phyloP scores from a whole-genome alignment of 2,113 vertebrate species.

The Mormyrus lacerda region DNA sequence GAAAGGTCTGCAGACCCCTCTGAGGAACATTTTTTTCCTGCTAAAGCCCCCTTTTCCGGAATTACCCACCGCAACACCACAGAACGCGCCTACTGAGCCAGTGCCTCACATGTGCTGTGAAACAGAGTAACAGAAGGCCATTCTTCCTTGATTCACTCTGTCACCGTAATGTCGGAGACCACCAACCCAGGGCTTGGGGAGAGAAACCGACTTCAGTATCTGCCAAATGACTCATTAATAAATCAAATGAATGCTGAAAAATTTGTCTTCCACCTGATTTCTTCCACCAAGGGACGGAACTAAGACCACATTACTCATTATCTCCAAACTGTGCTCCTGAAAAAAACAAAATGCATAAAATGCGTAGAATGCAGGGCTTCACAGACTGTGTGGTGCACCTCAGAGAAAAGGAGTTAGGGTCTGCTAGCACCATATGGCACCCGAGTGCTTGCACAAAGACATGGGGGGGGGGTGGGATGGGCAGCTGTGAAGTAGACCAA shows the following conservation, averaged over 20 bases:
- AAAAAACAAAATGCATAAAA: background rate
- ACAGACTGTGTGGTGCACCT: background rate
- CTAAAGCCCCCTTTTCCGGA: background rate
- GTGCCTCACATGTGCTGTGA: background rate
- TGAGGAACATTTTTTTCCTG: background rate
- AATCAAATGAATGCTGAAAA: background rate
- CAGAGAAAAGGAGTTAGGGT: background rate
- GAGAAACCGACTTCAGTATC: background rate
- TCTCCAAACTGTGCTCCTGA: background rate
- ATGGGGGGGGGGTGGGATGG: background rate
- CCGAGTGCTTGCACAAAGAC: background rate
- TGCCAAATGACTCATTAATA: background rate
- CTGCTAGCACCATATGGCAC: background rate
- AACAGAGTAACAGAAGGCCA: background rate
- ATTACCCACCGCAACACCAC: background rate
- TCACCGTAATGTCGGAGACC: background rate
- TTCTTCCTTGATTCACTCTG: background rate
- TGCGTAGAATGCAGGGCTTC: background rate
- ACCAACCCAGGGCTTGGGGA: background rate
- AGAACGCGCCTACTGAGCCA: background rate
- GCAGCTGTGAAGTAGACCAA: background rate
- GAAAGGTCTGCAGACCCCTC: background rate
- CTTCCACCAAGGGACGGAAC: background rate
- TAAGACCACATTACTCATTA: background rate
- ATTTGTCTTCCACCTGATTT: background rate